Evolutionary conservation across 2,113 vertebrate genomes (phyloP).

Genomic region (Dromas ardeola): DNA sequence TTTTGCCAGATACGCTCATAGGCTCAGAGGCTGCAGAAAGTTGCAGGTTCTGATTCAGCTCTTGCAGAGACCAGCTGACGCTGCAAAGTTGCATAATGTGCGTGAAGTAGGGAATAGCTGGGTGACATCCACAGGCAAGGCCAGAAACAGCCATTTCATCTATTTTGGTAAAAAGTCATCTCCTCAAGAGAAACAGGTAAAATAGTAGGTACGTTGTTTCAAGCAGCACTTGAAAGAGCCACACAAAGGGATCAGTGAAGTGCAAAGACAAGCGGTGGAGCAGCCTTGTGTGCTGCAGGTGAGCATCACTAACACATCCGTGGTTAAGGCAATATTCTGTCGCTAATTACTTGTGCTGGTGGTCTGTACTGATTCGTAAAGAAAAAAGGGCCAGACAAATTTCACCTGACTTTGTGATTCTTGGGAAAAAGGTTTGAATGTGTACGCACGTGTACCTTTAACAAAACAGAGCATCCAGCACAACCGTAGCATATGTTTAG

Average conservation of each 20-base stretch:
- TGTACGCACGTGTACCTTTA: background rate
- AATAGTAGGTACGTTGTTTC: background rate
- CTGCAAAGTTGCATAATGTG: background rate
- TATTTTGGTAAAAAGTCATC: background rate
- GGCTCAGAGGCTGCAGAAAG: background rate
- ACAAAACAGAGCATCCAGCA: background rate
- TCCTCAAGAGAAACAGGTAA: background rate
- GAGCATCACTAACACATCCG: accelerated
- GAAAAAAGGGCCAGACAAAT: background rate
- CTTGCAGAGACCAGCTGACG: background rate
- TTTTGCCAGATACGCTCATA: background rate
- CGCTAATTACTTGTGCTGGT: background rate
- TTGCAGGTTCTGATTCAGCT: background rate
- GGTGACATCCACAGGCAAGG: background rate
- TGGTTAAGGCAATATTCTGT: background rate
- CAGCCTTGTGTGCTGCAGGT: background rate
- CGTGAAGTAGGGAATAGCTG: background rate
- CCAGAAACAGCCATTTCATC: background rate
- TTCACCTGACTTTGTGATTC: background rate
- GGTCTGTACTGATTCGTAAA: background rate
- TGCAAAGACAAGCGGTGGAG: background rate
- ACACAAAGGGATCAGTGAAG: background rate
- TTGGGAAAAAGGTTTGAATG: background rate
- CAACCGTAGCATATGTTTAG: background rate
- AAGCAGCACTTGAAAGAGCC: background rate